Conservation (phyloP, 2,888 invertebrate genomes). For the Scaptomyza caliginosa region DNA sequence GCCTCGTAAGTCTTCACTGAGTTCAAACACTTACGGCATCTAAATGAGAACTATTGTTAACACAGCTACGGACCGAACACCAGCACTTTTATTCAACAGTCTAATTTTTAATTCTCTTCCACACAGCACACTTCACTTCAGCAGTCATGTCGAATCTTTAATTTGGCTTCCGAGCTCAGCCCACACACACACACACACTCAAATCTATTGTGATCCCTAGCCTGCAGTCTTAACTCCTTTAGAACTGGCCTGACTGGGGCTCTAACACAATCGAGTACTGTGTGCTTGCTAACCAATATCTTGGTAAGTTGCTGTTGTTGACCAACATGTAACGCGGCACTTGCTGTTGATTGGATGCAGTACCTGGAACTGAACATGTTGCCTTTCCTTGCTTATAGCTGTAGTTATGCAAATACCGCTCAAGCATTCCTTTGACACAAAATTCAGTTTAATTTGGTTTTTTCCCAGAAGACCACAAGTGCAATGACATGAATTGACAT, state of each 20-base stretch:
- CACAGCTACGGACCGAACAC: constrained; percentile 43
- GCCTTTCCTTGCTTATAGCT: not conserved
- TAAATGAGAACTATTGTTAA: constrained; percentile 73
- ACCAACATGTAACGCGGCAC: constrained; percentile 4
- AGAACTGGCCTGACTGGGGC: not conserved
- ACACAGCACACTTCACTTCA: constrained; percentile 8
- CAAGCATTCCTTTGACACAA: constrained; percentile 1
- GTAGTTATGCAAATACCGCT: not conserved
- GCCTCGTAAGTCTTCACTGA: constrained; percentile 62
- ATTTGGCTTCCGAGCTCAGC: constrained; percentile 26
- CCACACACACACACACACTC: constrained; percentile 4
- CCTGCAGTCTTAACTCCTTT: constrained; percentile 29
- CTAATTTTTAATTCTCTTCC: constrained; percentile 48
- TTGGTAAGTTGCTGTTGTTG: constrained; percentile 9
- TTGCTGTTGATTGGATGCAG: constrained; percentile 37
- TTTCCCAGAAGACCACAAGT: constrained; percentile 17
- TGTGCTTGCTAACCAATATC: constrained; percentile 13
- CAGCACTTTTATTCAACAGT: constrained; percentile 60
- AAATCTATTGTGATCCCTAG: constrained; percentile 19
- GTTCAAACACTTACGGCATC: constrained; percentile 65
- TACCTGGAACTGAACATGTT: not conserved
- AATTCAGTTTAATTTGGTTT: constrained; percentile 6
- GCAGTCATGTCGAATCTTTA: constrained; percentile 34
- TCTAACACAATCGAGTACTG: constrained; percentile 1
- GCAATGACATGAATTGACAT: constrained; percentile 22